Percentiles rank a stretch among this genome's conserved stretches.
These are phyloP conservation scores for Eurytemora carolleeae DNA, from an alignment of 1,140 invertebrate genomes.

Conservation along the genomic window DNA sequence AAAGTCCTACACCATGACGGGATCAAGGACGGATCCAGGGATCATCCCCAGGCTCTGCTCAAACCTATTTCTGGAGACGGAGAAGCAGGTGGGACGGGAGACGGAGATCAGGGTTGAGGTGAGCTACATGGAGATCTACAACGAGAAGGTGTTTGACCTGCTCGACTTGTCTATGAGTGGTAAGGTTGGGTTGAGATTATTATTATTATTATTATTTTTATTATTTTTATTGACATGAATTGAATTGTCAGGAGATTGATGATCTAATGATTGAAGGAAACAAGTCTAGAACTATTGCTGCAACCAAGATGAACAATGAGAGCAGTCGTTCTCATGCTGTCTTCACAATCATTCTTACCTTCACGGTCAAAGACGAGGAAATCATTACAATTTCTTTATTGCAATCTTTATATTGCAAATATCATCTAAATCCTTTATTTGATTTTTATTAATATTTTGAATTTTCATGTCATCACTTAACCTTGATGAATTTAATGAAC, in stretches of 20 bases:
- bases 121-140: slow-evolving; percentile 99
- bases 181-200: slow-evolving; percentile 85
- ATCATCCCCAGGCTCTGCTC: slow-evolving; percentile 91
- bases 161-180: slow-evolving; percentile 66
- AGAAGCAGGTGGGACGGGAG: slow-evolving; percentile 21
- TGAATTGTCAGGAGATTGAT: slow-evolving; percentile 62
- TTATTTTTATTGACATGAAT: too few species aligned
- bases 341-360: slow-evolving; percentile 86
- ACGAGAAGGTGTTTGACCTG: slow-evolving; percentile 74
- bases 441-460: too few species aligned
- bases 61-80: slow-evolving; percentile 70
- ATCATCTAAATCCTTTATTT: too few species aligned
- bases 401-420: too few species aligned
- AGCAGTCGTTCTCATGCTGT: slow-evolving; percentile 94
- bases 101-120: slow-evolving; percentile 67
- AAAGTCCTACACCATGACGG: slow-evolving; percentile 98
- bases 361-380: slow-evolving; percentile 59
- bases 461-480: too few species aligned
- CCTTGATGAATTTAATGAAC: too few species aligned
- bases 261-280: slow-evolving; percentile 94
- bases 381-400: too few species aligned
- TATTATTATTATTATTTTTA: too few species aligned
- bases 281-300: slow-evolving; percentile 90
- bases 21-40: slow-evolving; percentile 65
- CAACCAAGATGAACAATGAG: slow-evolving; percentile 98